Conservation (phyloP, 2,797 vertebrate genomes). For the Epinephelus awoara region DNA sequence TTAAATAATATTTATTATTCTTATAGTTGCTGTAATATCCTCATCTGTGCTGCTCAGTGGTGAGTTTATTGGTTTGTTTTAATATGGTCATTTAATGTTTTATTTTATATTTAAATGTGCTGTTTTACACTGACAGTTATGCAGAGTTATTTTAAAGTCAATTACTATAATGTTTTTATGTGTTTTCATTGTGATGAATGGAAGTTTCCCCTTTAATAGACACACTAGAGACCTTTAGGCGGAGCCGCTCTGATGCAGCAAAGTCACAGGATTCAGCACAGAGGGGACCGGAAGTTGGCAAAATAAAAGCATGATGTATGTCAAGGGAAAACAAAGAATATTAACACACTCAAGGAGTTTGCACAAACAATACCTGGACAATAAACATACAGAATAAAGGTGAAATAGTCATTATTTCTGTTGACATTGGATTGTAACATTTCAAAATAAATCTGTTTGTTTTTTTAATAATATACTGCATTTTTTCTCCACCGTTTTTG, state of each 20-base stretch:
- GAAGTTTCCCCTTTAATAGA: slow-evolving; percentile 53
- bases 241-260: slow-evolving; percentile 15
- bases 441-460: too few relatives aligned
- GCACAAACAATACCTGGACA: too few relatives aligned
- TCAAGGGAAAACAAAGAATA: too few relatives aligned
- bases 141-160: background rate
- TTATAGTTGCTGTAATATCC: background rate
- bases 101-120: background rate
- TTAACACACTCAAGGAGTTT: too few relatives aligned
- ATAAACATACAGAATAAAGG: too few relatives aligned
- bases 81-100: background rate
- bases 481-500: too few relatives aligned
- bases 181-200: slow-evolving; percentile 31
- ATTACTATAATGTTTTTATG: slow-evolving; percentile 1
- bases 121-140: background rate
- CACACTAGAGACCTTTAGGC: slow-evolving; percentile 29
- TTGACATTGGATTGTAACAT: too few relatives aligned
- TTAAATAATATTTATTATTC: background rate
- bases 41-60: background rate
- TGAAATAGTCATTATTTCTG: too few relatives aligned
- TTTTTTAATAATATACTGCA: too few relatives aligned
- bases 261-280: fast-evolving
- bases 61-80: background rate
- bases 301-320: slow-evolving; percentile 47
- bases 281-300: background rate